Evolutionary conservation across 2,888 invertebrate genomes (phyloP).

Genomic region (Erebia ligea): DNA sequence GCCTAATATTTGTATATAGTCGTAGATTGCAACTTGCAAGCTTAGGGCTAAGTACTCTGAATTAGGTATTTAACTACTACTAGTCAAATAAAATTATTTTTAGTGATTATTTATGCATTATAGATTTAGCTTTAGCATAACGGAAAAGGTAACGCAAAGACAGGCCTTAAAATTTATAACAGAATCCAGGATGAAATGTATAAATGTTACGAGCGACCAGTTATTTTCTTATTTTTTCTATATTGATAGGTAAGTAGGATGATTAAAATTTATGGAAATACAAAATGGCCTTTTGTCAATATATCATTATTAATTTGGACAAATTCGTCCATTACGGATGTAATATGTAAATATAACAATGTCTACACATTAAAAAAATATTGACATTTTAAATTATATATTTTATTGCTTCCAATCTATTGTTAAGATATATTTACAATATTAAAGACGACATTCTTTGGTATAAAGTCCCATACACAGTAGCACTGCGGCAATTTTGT

Average conservation of each 20-base stretch:
- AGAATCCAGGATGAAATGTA: not conserved
- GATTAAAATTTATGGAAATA: slow-evolving; percentile 33
- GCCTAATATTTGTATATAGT: too few species aligned
- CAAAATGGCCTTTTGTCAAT: slow-evolving; percentile 16
- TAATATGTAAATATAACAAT: slow-evolving; percentile 16
- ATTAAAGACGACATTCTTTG: not conserved
- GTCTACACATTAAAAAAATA: slow-evolving; percentile 11
- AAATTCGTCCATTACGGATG: slow-evolving; percentile 21
- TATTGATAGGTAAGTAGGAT: slow-evolving; percentile 27
- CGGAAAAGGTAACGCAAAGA: not conserved
- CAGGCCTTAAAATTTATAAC: too few species aligned
- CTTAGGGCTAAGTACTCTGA: too few species aligned
- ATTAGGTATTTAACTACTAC: too few species aligned
- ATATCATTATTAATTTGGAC: slow-evolving; percentile 31
- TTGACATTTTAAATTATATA: slow-evolving; percentile 11
- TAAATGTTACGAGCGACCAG: slow-evolving; percentile 25
- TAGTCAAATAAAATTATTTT: too few species aligned
- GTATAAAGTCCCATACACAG: not conserved
- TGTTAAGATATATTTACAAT: not conserved
- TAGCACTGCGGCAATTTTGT: not conserved
- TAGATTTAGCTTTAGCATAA: too few species aligned
- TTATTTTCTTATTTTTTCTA: slow-evolving; percentile 20
- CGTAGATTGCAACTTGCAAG: too few species aligned
- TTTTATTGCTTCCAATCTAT: slow-evolving; percentile 9
- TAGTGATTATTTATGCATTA: too few species aligned